Conservation (phyloP, 2,797 vertebrate genomes). For the Hirundo rustica region DNA sequence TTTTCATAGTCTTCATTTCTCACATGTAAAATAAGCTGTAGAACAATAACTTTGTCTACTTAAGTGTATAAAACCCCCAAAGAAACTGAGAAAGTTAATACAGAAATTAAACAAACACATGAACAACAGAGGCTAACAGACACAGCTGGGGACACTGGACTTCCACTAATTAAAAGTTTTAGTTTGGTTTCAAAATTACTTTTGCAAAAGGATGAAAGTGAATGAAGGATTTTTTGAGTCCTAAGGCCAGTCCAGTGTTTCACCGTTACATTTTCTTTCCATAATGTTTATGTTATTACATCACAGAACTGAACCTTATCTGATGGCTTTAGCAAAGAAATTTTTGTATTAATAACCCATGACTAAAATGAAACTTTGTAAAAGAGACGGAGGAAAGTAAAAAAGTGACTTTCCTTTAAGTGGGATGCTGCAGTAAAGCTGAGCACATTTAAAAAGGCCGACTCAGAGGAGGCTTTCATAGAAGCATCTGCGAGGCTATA, state of each 20-base stretch:
- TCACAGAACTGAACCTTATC: background rate
- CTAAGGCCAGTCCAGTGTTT: background rate
- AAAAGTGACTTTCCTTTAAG: background rate
- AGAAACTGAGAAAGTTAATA: background rate
- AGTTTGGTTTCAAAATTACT: background rate
- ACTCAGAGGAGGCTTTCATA: background rate
- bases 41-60: background rate
- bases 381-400: background rate
- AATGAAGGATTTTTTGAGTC: background rate
- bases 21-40: fast-evolving
- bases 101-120: background rate
- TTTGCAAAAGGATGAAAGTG: background rate
- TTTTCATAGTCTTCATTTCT: background rate
- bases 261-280: background rate
- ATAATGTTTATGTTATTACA: slow-evolving; percentile 6
- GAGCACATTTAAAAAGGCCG: background rate
- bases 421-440: background rate
- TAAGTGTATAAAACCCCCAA: background rate
- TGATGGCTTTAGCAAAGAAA: background rate
- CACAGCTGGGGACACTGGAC: background rate
- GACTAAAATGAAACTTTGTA: background rate
- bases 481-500: background rate
- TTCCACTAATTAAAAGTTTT: background rate
- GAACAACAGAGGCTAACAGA: background rate
- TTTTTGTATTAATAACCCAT: background rate